Percentiles rank a stretch among this genome's conserved stretches.
These are phyloP conservation scores for Leucophora obtusa DNA, from an alignment of 2,888 invertebrate species.

Conservation along the genomic window DNA sequence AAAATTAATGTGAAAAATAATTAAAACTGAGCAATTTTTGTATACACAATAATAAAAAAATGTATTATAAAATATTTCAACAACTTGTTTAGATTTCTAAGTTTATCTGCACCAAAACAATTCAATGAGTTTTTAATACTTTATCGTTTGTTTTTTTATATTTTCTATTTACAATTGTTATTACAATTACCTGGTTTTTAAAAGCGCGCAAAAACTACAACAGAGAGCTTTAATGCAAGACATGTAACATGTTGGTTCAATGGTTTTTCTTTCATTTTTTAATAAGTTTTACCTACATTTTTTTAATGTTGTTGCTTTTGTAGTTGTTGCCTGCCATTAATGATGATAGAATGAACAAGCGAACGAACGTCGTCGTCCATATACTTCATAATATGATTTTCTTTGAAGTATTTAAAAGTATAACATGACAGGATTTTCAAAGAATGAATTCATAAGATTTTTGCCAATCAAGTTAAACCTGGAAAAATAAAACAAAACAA, in stretches of 20 bases:
- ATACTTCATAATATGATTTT: conserved; percentile 10
- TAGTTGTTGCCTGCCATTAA: conserved; percentile 8
- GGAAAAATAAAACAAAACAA: too few species aligned
- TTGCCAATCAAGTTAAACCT: too few species aligned
- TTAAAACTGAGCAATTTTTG: too few species aligned
- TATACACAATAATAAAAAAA: too few species aligned
- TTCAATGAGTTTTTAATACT: neutral
- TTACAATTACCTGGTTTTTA: conserved; percentile 6
- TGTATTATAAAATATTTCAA: neutral
- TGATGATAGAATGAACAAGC: conserved; percentile 11
- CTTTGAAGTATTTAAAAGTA: neutral
- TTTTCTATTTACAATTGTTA: conserved; percentile 6
- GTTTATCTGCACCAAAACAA: neutral
- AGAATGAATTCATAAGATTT: too few species aligned
- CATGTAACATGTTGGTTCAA: conserved; percentile 46
- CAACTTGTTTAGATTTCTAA: neutral
- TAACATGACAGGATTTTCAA: too few species aligned
- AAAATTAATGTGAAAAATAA: too few species aligned
- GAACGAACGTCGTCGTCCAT: neutral
- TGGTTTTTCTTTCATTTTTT: conserved; percentile 37
- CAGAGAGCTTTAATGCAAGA: conserved; percentile 17
- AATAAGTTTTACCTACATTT: conserved; percentile 52
- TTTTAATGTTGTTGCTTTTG: conserved; percentile 19
- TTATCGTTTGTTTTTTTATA: neutral
- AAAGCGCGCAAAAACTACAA: neutral